Conservation (phyloP, 2,113 vertebrate species). For the Notothenia coriiceps region DNA sequence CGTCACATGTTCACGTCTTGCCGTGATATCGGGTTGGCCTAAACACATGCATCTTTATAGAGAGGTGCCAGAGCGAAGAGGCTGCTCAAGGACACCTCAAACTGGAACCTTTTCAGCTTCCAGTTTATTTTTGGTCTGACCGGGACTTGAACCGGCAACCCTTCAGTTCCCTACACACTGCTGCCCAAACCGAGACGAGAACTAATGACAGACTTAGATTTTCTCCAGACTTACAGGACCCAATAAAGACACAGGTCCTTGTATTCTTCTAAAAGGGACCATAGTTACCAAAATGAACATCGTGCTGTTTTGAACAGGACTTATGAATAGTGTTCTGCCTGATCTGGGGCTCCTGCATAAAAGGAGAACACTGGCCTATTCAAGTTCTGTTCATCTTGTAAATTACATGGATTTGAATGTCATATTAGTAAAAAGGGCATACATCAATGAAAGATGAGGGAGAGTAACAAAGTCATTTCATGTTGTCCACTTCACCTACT, state of each 20-base stretch:
- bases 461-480: conserved; percentile 57
- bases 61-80: too few relatives aligned
- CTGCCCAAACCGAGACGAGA: too few relatives aligned
- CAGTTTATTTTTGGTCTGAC: neutral
- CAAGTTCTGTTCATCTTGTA: neutral
- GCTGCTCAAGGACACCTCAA: too few relatives aligned
- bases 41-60: too few relatives aligned
- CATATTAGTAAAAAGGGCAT: neutral
- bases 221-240: neutral
- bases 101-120: neutral
- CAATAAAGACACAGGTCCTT: neutral
- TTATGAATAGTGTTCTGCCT: conserved; percentile 72
- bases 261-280: too few relatives aligned
- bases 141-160: too few relatives aligned
- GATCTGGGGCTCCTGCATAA: conserved; percentile 87
- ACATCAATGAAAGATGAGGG: conserved; percentile 35
- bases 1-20: too few relatives aligned
- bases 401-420: neutral
- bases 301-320: too few relatives aligned
- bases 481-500: conserved; percentile 65
- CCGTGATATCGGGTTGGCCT: too few relatives aligned
- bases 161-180: too few relatives aligned
- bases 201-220: neutral
- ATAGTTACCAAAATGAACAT: too few relatives aligned
- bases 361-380: neutral